A percentile compares a stretch with the other conserved stretches of the same genome.
These are phyloP conservation scores for Hipparchia sbordonii DNA, from an alignment of 2,888 invertebrate genomes.

Conservation along the genomic window DNA sequence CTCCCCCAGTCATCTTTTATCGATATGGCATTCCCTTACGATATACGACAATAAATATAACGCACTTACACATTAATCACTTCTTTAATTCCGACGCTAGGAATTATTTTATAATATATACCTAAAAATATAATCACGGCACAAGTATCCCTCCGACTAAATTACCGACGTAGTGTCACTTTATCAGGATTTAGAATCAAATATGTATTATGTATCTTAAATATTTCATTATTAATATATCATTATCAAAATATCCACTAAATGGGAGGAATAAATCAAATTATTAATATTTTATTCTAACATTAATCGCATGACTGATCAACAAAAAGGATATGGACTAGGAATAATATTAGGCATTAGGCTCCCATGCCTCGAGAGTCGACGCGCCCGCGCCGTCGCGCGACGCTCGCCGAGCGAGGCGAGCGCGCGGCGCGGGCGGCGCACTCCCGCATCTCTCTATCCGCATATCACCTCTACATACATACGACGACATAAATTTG, in stretches of 20 bases:
- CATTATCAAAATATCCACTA: slow-evolving; percentile 84
- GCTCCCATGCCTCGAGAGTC: slow-evolving; percentile 65
- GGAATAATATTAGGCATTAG: slow-evolving; percentile 82
- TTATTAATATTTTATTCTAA: slow-evolving; percentile 81
- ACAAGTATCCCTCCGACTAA: slow-evolving; percentile 84
- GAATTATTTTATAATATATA: slow-evolving; percentile 83
- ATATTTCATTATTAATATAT: slow-evolving; percentile 84
- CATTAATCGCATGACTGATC: slow-evolving; percentile 83
- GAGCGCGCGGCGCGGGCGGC: slow-evolving; percentile 22
- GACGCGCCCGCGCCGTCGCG: slow-evolving; percentile 38
- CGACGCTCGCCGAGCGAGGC: slow-evolving; percentile 19
- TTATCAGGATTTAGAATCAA: slow-evolving; percentile 84
- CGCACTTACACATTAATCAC: slow-evolving; percentile 84
- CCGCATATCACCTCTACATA: slow-evolving; percentile 79
- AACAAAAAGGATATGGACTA: slow-evolving; percentile 84
- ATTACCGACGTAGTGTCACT: slow-evolving; percentile 83
- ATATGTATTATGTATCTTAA: slow-evolving; percentile 84
- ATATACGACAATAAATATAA: slow-evolving; percentile 83
- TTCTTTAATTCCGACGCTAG: slow-evolving; percentile 83
- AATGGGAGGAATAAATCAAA: slow-evolving; percentile 84
- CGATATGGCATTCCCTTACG: slow-evolving; percentile 83
- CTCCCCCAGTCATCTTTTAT: slow-evolving; percentile 81
- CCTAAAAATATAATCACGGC: slow-evolving; percentile 84
- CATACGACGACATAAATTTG: slow-evolving; percentile 72
- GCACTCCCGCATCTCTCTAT: slow-evolving; percentile 64